A percentile compares a stretch with the other conserved stretches of the same genome.
These are phyloP conservation scores for Ips nitidus DNA, from an alignment of 1,140 invertebrate genomes.

Conservation along the genomic window DNA sequence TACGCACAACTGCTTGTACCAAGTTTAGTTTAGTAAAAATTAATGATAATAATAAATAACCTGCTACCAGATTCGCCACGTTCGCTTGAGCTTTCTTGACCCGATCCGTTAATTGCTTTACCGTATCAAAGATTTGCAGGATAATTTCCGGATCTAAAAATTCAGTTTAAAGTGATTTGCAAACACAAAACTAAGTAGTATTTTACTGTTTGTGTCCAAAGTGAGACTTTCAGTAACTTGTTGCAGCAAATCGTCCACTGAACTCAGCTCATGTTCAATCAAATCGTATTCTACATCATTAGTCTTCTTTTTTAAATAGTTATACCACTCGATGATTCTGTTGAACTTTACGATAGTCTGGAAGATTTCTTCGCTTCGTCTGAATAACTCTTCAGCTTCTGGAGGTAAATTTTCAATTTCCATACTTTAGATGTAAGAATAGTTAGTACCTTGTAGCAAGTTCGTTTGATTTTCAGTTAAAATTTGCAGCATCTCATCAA, in stretches of 20 bases:
- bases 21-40: no score
- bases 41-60: slow-evolving; percentile 33
- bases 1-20: no score
- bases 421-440: slow-evolving; percentile 58
- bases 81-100: slow-evolving; percentile 68
- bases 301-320: slow-evolving; percentile 67
- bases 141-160: slow-evolving; percentile 44
- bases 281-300: slow-evolving; percentile 68
- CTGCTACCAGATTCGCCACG: slow-evolving; percentile 59
- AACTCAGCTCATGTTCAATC: slow-evolving; percentile 65
- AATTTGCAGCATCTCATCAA: slow-evolving; percentile 49
- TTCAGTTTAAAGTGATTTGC: no score
- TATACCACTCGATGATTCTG: slow-evolving; percentile 62
- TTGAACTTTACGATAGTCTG: slow-evolving; percentile 54
- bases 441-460: no score
- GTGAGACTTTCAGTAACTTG: slow-evolving; percentile 63
- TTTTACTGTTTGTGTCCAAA: slow-evolving; percentile 69
- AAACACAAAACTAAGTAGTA: no score
- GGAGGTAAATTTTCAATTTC: slow-evolving; percentile 56
- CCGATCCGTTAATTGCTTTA: slow-evolving; percentile 63
- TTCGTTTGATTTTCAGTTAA: slow-evolving; percentile 46
- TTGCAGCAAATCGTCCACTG: slow-evolving; percentile 64
- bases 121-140: slow-evolving; percentile 41
- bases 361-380: slow-evolving; percentile 57
- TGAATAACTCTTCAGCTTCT: slow-evolving; percentile 60